Conservation (phyloP, 2,888 invertebrate species). For the Brassicogethes aeneus region DNA sequence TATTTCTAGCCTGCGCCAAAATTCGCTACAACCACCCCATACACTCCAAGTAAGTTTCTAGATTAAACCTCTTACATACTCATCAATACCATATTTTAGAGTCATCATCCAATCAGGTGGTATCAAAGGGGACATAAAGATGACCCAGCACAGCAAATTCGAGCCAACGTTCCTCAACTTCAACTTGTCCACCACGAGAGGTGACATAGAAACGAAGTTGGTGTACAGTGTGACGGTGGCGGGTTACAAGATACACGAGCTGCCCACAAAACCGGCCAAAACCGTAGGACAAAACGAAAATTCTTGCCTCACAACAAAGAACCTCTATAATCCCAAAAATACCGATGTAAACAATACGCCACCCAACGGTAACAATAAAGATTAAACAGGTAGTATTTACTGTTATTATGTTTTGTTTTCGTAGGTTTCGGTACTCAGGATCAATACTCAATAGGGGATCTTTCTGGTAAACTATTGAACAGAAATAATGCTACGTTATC, state of each 20-base stretch:
- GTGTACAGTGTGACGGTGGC: constrained; percentile 66
- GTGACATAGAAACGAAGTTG: constrained; percentile 58
- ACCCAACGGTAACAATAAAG: constrained; percentile 49
- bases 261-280: constrained; percentile 55
- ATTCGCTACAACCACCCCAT: constrained; percentile 59
- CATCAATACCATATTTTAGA: constrained; percentile 40
- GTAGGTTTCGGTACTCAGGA: constrained; percentile 79
- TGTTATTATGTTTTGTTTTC: constrained; percentile 14
- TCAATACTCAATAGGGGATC: constrained; percentile 82
- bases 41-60: constrained; percentile 56
- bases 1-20: constrained; percentile 75
- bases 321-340: constrained; percentile 66
- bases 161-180: constrained; percentile 76
- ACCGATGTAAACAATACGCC: constrained; percentile 49
- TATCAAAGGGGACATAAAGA: constrained; percentile 67
- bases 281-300: constrained; percentile 40
- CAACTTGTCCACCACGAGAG: constrained; percentile 54
- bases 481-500: constrained; percentile 62
- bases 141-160: constrained; percentile 73
- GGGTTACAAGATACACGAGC: constrained; percentile 60
- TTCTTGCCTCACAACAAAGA: constrained; percentile 62
- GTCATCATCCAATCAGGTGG: constrained; percentile 67
- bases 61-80: neutral
- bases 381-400: constrained; percentile 5
- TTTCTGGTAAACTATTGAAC: constrained; percentile 76